These are phyloP conservation scores for Heliconius aoede DNA, from an alignment of 2,888 invertebrate genomes.

Conservation along the genomic window DNA sequence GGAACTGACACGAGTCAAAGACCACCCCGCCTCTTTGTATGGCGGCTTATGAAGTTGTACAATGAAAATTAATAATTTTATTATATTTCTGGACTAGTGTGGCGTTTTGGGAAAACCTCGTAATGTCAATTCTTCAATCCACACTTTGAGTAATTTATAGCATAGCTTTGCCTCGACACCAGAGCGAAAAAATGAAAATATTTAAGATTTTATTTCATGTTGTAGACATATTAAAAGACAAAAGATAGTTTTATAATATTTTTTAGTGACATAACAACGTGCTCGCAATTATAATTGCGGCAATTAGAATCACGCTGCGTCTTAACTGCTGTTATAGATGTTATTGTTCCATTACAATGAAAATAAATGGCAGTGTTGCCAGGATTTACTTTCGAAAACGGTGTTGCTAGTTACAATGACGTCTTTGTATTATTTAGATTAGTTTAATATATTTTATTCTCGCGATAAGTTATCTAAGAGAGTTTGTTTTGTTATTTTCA, in stretches of 20 bases:
- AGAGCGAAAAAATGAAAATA: no score
- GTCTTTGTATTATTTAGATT: not conserved
- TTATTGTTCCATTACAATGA: conserved; percentile 37
- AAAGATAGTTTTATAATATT: not conserved
- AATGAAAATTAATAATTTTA: not conserved
- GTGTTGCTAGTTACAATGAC: conserved; percentile 18
- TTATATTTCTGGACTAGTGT: no score
- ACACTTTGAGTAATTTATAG: no score
- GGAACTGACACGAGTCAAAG: conserved; percentile 25
- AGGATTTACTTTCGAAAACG: conserved; percentile 30
- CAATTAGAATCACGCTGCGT: conserved; percentile 40
- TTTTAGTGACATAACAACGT: conserved; percentile 26
- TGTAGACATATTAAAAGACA: not conserved
- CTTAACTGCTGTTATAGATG: conserved; percentile 19
- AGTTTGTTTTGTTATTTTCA: not conserved
- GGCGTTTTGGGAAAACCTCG: no score
- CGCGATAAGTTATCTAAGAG: not conserved
- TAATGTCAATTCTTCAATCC: no score
- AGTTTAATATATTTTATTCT: conserved; percentile 11
- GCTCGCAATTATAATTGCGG: conserved; percentile 40
- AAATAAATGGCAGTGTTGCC: conserved; percentile 30
- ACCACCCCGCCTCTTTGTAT: conserved; percentile 19
- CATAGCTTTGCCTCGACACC: no score
- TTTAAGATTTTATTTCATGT: no score
- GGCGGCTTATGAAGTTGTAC: not conserved